Base-by-base conservation (phyloP, 2,797 vertebrate genomes). In the Pseudochaenichthys georgianus region DNA sequence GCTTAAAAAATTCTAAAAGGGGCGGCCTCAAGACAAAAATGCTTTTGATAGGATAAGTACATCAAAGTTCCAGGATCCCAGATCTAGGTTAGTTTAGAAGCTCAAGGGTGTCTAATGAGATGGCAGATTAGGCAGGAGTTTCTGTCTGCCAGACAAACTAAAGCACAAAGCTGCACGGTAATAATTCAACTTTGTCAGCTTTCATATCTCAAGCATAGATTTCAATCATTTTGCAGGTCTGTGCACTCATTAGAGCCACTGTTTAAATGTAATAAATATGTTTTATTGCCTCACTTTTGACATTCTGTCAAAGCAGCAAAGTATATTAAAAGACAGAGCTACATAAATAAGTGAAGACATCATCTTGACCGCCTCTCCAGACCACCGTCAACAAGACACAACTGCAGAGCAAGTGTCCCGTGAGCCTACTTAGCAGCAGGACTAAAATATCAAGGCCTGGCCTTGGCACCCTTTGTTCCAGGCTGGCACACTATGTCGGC, bases 41-140 rank as follows among this genome's bases (percentile, higher is more conserved):
- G 84, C 83, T 81, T 90, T 87, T 91, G 87, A 91, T 86, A 79
- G 86, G 86, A 89, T 92, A 89, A 90, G 85, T 81, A 90, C 88
- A 92, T 93, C 91, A 93, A 91, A 93, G 87, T 89, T 86, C 60
- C 79, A 82, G 85, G 83, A 87, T 85, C 74, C 75, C 58, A 82
- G 84, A 91, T 92, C 83, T 90, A 19, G 89, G 89, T 89, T 91
- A 84, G 79, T 83, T 88, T 71, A 74, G 61, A 74, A 71, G 89
- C 89, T 91, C 53, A 73, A 75, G 87, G 88, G 80, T 61, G 75
- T 88, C 83, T 88, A 89, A 89, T 89, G 90, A 92, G 87, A 90
- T 87, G 75, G 80, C 70, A 91, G 88, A 92, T 92, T 85, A 91
- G 84, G 82, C 58, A 51, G 52, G 46, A 82, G 68, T 78, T 78